These are phyloP conservation scores for Irena cyanogastra DNA, from an alignment of 2,113 vertebrate species.

Conservation along the genomic window DNA sequence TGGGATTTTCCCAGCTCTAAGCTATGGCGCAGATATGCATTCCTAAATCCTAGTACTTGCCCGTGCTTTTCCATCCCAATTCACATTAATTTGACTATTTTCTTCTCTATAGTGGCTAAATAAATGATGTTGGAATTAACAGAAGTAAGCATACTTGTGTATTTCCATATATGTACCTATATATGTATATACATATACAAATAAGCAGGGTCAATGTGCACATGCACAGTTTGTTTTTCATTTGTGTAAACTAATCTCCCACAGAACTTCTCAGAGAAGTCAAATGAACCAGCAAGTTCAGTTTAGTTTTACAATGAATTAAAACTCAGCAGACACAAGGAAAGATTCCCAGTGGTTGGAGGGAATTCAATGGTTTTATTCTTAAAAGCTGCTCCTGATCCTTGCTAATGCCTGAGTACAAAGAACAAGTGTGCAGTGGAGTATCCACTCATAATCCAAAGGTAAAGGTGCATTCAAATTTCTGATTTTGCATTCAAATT, in stretches of 20 bases:
- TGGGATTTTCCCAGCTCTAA: slow-evolving; percentile 6
- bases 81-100: not conserved
- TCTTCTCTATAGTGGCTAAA: not conserved
- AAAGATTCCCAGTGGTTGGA: not conserved
- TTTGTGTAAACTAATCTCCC: not conserved
- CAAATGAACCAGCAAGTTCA: not conserved
- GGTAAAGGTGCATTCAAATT: not conserved
- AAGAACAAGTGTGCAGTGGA: not conserved
- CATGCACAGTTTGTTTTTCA: not conserved
- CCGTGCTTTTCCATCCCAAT: not conserved
- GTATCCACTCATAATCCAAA: not conserved
- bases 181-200: not conserved
- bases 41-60: not conserved
- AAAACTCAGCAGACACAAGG: not conserved
- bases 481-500: not conserved
- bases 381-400: not conserved
- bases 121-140: not conserved
- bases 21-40: not conserved
- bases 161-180: not conserved
- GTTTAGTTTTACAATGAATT: not conserved
- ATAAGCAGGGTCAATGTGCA: not conserved
- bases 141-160: not conserved
- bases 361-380: not conserved
- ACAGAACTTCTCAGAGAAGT: not conserved
- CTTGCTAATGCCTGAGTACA: not conserved